These are phyloP conservation scores for Paragorgia papillata DNA, from an alignment of 92 coral and sea anemone genomes.

Conservation along the genomic window DNA sequence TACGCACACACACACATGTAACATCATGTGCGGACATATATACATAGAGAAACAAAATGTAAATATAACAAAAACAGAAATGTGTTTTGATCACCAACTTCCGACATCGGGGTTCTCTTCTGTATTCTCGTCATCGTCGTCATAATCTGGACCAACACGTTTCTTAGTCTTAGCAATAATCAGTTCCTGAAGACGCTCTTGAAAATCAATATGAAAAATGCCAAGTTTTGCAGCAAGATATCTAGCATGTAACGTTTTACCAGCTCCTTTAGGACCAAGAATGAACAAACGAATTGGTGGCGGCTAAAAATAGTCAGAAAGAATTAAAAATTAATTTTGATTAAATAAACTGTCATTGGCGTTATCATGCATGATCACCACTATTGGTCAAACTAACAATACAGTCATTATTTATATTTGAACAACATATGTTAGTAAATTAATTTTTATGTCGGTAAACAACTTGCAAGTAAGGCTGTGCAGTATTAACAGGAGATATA, in stretches of 20 bases:
- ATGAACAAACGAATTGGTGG: slow-evolving; percentile 91
- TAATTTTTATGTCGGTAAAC: no score
- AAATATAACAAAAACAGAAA: background rate
- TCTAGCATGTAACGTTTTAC: slow-evolving; percentile 91
- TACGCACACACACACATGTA: no score
- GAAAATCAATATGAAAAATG: slow-evolving; percentile 89
- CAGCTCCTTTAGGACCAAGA: slow-evolving; percentile 96
- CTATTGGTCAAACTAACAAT: no score
- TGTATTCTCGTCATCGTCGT: slow-evolving; percentile 61
- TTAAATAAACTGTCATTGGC: background rate
- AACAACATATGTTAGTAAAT: no score
- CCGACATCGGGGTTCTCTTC: slow-evolving; percentile 15
- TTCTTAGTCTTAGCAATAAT: slow-evolving; percentile 98
- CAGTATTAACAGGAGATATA: no score
- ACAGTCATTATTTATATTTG: no score
- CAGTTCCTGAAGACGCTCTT: slow-evolving; percentile 93
- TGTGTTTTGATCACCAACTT: slow-evolving; percentile 49
- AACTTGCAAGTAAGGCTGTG: no score
- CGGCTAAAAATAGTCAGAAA: slow-evolving; percentile 52
- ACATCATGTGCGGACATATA: no score
- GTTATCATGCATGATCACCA: background rate
- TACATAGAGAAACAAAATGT: background rate
- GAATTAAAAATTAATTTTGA: background rate
- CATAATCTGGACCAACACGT: slow-evolving; percentile 95
- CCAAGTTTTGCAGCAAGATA: slow-evolving; percentile 86